Evolutionary conservation across 2,888 invertebrate species (phyloP).

Genomic region (Enchytraeus crypticus): DNA sequence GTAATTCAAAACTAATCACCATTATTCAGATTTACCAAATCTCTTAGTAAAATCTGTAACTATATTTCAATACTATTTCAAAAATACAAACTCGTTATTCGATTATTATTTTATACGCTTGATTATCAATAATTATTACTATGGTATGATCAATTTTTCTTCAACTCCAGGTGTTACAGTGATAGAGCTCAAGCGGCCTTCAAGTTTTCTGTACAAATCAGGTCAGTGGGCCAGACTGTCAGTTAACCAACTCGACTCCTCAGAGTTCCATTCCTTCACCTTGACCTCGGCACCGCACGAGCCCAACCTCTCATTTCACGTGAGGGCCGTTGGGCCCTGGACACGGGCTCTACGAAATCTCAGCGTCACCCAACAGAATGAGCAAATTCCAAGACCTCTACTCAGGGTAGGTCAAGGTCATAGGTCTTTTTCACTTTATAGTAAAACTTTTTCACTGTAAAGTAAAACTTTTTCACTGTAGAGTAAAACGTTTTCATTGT

Average conservation of each 20-base stretch:
- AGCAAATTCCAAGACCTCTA: too few relatives aligned
- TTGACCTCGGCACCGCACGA: conserved; percentile 50
- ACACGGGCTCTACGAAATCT: conserved; percentile 43
- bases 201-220: conserved; percentile 57
- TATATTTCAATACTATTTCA: too few relatives aligned
- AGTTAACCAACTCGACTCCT: conserved; percentile 53
- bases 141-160: too few relatives aligned
- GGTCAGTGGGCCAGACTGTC: conserved; percentile 61
- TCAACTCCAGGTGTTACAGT: conserved; percentile 54
- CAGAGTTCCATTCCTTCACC: conserved; percentile 48
- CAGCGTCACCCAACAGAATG: conserved; percentile 37
- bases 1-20: too few relatives aligned
- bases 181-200: conserved; percentile 56
- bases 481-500: too few relatives aligned
- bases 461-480: too few relatives aligned
- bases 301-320: conserved; percentile 42
- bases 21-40: too few relatives aligned
- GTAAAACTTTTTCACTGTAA: background rate
- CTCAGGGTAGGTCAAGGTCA: too few relatives aligned
- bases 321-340: conserved; percentile 46
- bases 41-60: too few relatives aligned
- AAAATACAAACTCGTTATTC: too few relatives aligned
- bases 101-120: too few relatives aligned
- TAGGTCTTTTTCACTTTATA: background rate
- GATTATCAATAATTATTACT: too few relatives aligned